These are phyloP conservation scores for Tholera decimalis DNA, from an alignment of 2,888 invertebrate species.

Conservation along the genomic window DNA sequence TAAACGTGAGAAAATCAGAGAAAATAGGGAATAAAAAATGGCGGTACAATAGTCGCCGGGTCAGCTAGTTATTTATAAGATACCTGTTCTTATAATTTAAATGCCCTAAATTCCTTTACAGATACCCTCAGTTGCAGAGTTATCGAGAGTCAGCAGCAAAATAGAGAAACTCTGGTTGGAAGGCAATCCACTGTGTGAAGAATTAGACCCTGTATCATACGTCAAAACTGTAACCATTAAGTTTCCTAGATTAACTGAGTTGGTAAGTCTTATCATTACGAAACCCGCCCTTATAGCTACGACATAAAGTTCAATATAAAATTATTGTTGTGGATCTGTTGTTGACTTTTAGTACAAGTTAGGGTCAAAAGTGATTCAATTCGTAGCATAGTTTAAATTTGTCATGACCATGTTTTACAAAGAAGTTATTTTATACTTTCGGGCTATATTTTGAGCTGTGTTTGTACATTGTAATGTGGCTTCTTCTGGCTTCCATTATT, in stretches of 20 bases:
- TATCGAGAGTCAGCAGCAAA: constrained; percentile 83
- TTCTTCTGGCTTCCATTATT: too few species aligned
- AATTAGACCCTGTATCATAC: constrained; percentile 76
- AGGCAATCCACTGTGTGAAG: constrained; percentile 85
- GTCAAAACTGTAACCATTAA: constrained; percentile 79
- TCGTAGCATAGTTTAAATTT: too few species aligned
- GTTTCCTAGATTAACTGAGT: constrained; percentile 83
- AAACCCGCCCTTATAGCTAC: background rate
- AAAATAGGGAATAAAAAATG: too few species aligned
- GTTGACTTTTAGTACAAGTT: background rate
- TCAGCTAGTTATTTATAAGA: too few species aligned
- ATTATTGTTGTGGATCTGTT: background rate
- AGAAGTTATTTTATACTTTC: too few species aligned
- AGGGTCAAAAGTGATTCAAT: background rate
- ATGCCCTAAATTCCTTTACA: constrained; percentile 60
- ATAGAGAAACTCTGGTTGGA: constrained; percentile 87
- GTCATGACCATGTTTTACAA: too few species aligned
- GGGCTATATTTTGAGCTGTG: too few species aligned
- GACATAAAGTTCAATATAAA: background rate
- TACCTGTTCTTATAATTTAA: too few species aligned
- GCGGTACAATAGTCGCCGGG: too few species aligned
- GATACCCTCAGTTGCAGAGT: constrained; percentile 79
- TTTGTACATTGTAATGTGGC: too few species aligned
- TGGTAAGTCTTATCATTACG: constrained; percentile 72
- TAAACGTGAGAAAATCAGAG: too few species aligned